These are phyloP conservation scores for Reticulitermes speratus DNA, from an alignment of 1,140 invertebrate species.

Conservation along the genomic window DNA sequence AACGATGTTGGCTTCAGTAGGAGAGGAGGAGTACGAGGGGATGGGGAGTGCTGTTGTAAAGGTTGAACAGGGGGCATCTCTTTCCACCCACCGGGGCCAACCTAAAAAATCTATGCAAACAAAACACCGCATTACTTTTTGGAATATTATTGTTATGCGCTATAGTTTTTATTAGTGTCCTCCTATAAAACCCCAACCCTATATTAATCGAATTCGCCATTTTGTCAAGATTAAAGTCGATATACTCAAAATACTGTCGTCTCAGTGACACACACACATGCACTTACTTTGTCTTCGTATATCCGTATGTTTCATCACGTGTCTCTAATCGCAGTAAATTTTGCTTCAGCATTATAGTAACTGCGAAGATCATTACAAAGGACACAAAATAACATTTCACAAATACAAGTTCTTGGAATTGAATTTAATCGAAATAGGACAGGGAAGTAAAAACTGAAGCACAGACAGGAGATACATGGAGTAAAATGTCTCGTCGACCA, in stretches of 20 bases:
- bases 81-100: neutral
- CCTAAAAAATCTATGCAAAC: neutral
- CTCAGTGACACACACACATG: neutral
- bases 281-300: neutral
- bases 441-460: neutral
- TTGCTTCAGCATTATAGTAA: neutral
- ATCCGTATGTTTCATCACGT: neutral
- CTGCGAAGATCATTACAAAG: neutral
- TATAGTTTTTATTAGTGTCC: neutral
- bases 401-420: neutral
- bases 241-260: neutral
- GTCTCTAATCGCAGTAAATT: neutral
- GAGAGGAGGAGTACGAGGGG: neutral
- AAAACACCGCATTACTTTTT: neutral
- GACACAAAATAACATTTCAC: neutral
- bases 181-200: neutral
- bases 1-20: neutral
- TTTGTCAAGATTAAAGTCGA: slow-evolving; percentile 6
- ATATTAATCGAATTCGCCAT: neutral
- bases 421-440: neutral
- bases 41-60: neutral
- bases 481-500: neutral
- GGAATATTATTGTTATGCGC: neutral
- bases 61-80: slow-evolving; percentile 20
- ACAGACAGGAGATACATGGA: neutral